Evolutionary conservation across 2,113 vertebrate genomes (phyloP).

Genomic region (Piaya cayana): DNA sequence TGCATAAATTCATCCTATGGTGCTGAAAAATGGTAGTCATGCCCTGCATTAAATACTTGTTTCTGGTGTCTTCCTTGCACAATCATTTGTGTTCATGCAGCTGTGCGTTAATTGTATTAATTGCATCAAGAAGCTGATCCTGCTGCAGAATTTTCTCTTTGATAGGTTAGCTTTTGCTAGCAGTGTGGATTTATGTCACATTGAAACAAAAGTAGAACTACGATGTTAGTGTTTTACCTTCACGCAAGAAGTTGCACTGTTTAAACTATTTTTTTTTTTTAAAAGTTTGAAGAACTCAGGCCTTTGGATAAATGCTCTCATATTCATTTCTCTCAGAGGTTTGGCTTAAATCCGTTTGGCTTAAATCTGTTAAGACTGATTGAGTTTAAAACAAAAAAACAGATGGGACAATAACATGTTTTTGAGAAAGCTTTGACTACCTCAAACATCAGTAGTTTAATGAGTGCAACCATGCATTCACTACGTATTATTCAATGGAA

Average conservation of each 20-base stretch:
- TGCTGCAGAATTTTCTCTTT: background rate
- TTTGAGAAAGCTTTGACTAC: background rate
- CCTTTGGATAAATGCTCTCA: background rate
- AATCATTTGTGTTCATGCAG: slow-evolving; percentile 15
- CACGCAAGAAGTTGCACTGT: slow-evolving; percentile 1
- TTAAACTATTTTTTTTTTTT: slow-evolving; percentile 14
- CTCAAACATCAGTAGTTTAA: background rate
- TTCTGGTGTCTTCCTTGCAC: background rate
- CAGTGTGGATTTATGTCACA: background rate
- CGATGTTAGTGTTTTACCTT: slow-evolving; percentile 19
- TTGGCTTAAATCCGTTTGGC: background rate
- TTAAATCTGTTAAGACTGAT: background rate
- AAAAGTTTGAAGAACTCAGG: background rate
- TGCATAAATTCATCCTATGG: background rate
- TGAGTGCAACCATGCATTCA: slow-evolving; percentile 2
- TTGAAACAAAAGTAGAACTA: background rate
- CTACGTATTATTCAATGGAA: background rate
- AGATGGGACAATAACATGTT: background rate
- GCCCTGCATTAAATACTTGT: background rate
- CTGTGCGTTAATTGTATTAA: background rate
- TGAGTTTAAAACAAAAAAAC: background rate
- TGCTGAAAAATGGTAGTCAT: background rate
- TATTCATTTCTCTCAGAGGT: background rate
- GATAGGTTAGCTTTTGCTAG: slow-evolving; percentile 12
- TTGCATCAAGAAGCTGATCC: background rate